Evolutionary conservation across 2,113 vertebrate species (phyloP), one percentile per base, ranked within the genome.

Genomic region (Lepus americanus): DNA sequence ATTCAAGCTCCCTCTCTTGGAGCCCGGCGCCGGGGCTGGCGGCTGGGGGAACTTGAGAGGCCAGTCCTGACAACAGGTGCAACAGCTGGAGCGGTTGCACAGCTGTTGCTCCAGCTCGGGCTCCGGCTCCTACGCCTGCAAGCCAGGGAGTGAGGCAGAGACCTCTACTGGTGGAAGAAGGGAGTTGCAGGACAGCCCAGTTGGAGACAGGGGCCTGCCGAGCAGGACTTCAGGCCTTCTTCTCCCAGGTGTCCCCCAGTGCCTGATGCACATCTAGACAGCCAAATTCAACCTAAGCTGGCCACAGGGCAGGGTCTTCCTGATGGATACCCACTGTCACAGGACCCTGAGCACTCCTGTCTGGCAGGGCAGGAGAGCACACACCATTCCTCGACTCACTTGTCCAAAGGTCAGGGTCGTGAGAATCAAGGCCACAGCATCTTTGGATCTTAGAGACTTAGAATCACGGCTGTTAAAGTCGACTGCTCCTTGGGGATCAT

Each of bases 151-250:
- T 97, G 95, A 97, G 89, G 76, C 94, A 94, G 97, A 97, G 98
- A 97, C 98, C 97, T 97, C 98, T 98, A 90, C 96, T 96, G 98
- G 98, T 94, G 89, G 55, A 39, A 97, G 73, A 49, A 25, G 61
- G 83, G 85, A 95, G 51, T 83, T 92, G 83, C 95, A 84, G 95
- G 59, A 76, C 19, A 2, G 4, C 77, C 44, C 22, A 12, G 72
- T 14, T 31, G 22, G 67, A 61, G 77, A 66, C 20, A 9, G 33
- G 64, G 44, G 29, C 70, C 59, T 39, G 59, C 61, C 76, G n/a
- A 89, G 67, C 27, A 31, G 33, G 80, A n/a, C 82, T 82, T 82
- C 39, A 72, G 61, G 44, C 13, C 20, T 64, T 89, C 5, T 8
- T 89, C 5, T 8, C 29, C 55, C 31, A 44, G 77, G 25, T 12